Conservation (phyloP, 2,888 invertebrate species). For the Hetaerina titia region DNA sequence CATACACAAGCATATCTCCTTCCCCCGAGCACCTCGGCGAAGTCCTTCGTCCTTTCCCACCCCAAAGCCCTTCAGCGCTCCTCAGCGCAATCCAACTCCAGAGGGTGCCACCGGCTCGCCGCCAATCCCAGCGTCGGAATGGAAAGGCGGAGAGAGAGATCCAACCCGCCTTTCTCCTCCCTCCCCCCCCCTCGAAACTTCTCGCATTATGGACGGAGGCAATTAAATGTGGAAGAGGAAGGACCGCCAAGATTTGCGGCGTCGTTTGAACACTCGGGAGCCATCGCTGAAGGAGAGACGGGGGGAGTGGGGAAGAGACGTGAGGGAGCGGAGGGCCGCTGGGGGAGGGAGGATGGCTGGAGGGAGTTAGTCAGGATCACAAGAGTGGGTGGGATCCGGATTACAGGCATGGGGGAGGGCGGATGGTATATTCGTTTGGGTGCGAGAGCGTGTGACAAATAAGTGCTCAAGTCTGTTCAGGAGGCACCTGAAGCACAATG, state of each 20-base stretch:
- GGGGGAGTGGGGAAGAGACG: neutral
- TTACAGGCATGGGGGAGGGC: neutral
- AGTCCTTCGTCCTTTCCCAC: neutral
- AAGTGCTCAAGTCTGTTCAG: neutral
- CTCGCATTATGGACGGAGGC: constrained; percentile 10
- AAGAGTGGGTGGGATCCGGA: neutral
- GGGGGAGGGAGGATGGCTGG: too few species aligned
- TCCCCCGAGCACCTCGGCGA: constrained; percentile 3
- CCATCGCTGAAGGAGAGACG: neutral
- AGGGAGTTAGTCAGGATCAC: too few species aligned
- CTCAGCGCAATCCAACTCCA: neutral
- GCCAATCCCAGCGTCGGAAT: neutral
- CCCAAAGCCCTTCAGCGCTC: neutral
- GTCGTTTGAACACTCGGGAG: neutral
- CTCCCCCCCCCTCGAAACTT: neutral
- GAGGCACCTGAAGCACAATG: neutral
- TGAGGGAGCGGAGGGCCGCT: too few species aligned
- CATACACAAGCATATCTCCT: neutral
- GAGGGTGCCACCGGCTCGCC: neutral
- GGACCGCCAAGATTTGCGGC: neutral
- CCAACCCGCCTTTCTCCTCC: neutral
- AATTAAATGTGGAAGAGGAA: neutral
- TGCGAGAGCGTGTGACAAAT: neutral
- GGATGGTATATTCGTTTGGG: neutral
- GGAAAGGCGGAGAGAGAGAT: neutral